Evolutionary conservation across 2,113 vertebrate species (phyloP), one percentile per base, ranked within the genome.

Genomic region (Lamprologus lemairii): DNA sequence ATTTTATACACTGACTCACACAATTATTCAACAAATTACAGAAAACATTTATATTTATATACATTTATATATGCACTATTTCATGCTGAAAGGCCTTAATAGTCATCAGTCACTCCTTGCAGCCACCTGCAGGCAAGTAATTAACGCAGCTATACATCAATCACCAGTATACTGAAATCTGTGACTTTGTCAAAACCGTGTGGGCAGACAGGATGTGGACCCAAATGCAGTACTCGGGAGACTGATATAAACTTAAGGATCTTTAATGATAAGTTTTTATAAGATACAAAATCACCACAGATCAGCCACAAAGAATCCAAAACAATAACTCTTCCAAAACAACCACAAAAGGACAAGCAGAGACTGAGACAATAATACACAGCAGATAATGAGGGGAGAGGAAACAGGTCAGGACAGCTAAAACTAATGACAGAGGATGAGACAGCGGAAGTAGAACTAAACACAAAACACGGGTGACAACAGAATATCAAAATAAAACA

Each of bases 121-220:
- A 42, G 40, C 12, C 40, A 42, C 40, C 12, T 42, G 40, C 40
- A 42, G 40, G 40, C 3, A 42, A 42, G 40, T 42, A 42, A 42
- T 42, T 42, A 42, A 42, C 0, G 3, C 42, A 45, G 12, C 42
- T 45, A 14, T 19, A 51, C 7, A 51, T 5, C 17, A 49, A 19
- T 0, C 47, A 49, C 2, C 17, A 49, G 47, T 49, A 49, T 3
- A 3, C 17, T 51, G 49, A 2, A 51, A 2, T 9, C 49, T 51
- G 49, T 51, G 49, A n/a, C 17, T 49, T 49, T 19, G 2, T 49
- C 47, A 51, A 5, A 51, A 51, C 8, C 0, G 3, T 19, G 16
- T 19, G 16, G 7, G 47, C 47, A 49, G 47, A 49, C 17, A 51
- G 1, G 49, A 51, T 0, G 49, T 51, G 49, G 8, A 51, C 8